Evolutionary conservation across 1,140 invertebrate genomes (phyloP).

Genomic region (Brachionus plicatilis): DNA sequence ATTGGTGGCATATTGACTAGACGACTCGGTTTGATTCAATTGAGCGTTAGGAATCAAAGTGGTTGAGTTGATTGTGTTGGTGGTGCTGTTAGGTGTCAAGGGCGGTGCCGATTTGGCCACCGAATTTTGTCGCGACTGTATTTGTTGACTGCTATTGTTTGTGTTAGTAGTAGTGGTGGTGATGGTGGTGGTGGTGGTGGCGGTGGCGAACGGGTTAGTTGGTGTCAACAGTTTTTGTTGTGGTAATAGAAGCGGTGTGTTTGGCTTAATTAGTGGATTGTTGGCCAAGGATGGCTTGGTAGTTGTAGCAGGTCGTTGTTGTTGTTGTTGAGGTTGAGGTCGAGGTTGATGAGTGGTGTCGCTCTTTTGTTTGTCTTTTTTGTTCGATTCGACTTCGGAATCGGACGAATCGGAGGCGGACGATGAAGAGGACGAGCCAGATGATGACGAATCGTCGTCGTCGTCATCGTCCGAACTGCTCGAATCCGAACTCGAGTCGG

Average conservation of each 20-base stretch:
- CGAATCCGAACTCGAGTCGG: conserved; percentile 38
- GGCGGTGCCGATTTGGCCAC: not conserved
- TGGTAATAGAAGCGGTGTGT: not conserved
- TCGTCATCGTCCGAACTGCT: conserved; percentile 30
- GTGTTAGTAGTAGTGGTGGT: too few relatives aligned
- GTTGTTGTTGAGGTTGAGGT: not conserved
- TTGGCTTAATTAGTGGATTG: conserved; percentile 5
- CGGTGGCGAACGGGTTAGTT: not conserved
- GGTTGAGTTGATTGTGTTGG: not conserved
- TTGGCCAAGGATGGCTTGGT: not conserved
- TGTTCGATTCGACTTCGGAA: not conserved
- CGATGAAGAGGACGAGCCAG: not conserved
- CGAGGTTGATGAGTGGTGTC: not conserved
- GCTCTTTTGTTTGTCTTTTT: not conserved
- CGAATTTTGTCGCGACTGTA: not conserved
- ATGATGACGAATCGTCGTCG: conserved; percentile 22
- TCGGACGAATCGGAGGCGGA: not conserved
- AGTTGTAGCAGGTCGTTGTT: not conserved
- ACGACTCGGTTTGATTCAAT: not conserved
- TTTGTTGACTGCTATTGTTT: too few relatives aligned
- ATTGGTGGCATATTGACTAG: not conserved
- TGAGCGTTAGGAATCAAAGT: not conserved
- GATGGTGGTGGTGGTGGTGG: too few relatives aligned
- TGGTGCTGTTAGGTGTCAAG: not conserved
- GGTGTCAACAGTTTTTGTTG: conserved; percentile 3